Percentiles rank a stretch among this genome's conserved stretches.
Conservation (phyloP, 2,888 invertebrate genomes). For the Stenchaetothrips biformis region DNA sequence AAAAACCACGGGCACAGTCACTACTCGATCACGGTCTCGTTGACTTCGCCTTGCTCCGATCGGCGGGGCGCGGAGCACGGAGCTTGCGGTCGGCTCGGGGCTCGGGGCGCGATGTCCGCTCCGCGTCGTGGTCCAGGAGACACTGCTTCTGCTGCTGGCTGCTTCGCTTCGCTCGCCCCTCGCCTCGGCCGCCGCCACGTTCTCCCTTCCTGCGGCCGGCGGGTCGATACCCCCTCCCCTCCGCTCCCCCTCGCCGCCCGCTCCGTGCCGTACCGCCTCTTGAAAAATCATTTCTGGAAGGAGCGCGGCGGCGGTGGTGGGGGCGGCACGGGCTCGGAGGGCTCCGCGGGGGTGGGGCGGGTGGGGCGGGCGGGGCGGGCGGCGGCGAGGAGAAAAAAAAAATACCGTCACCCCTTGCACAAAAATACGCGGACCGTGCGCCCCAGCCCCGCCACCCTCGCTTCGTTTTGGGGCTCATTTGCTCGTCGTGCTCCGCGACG, state of each 20-base stretch:
- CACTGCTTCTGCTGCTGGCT: neutral
- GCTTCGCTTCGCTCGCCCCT: neutral
- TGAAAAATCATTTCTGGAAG: constrained; percentile 18
- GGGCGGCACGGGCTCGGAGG: neutral
- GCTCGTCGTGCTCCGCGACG: neutral
- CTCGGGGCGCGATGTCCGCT: neutral
- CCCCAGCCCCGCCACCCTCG: neutral
- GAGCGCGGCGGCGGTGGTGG: neutral
- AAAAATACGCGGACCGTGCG: neutral
- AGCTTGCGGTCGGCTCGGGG: neutral
- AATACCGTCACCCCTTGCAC: no score
- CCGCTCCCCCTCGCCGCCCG: neutral
- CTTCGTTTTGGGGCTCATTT: constrained; percentile 15
- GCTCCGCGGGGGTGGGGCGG: no score
- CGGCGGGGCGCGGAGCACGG: neutral
- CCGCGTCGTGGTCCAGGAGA: constrained; percentile 13
- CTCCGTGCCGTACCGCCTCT: neutral
- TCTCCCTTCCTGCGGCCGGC: neutral
- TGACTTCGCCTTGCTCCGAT: neutral
- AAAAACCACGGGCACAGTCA: neutral
- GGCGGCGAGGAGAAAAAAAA: no score
- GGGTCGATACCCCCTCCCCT: constrained; percentile 9
- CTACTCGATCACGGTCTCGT: neutral
- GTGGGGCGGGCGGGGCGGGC: no score
- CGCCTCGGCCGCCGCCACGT: neutral